A percentile compares a stretch with the other conserved stretches of the same genome.
Conservation (phyloP, 2,113 vertebrate genomes). For the Hepsetus odoe region DNA sequence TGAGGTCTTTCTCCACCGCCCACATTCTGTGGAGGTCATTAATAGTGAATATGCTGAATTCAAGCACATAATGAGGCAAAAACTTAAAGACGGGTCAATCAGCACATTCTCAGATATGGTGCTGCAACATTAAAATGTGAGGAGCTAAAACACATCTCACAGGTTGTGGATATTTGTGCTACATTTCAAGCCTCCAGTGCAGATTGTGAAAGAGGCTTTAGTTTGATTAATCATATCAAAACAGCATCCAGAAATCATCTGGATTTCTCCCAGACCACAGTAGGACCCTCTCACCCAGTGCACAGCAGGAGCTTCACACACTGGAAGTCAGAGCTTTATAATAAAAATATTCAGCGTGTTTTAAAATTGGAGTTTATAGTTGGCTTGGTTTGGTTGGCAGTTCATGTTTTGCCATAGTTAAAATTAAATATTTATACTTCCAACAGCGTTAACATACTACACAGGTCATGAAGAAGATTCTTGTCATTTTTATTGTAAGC, state of each 20-base stretch:
- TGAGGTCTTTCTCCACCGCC: slow-evolving; percentile 23
- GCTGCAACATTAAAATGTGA: slow-evolving; percentile 12
- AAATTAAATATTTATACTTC: too few relatives aligned
- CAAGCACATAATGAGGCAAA: slow-evolving; percentile 2
- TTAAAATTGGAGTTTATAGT: too few relatives aligned
- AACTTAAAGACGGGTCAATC: slow-evolving; percentile 6
- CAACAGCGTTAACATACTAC: too few relatives aligned
- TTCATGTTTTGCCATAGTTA: too few relatives aligned
- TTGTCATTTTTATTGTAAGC: too few relatives aligned
- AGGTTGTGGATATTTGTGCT: slow-evolving; percentile 41
- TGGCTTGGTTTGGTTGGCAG: too few relatives aligned
- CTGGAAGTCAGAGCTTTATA: too few relatives aligned
- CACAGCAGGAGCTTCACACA: too few relatives aligned
- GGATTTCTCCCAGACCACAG: too few relatives aligned
- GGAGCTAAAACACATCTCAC: slow-evolving; percentile 17
- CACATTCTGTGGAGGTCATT: slow-evolving; percentile 31
- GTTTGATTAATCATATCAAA: slow-evolving; percentile 41
- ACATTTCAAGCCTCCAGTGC: slow-evolving; percentile 34
- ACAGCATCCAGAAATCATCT: slow-evolving; percentile 26
- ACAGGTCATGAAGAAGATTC: too few relatives aligned
- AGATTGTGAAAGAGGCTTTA: slow-evolving; percentile 39
- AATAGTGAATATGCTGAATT: slow-evolving; percentile 15
- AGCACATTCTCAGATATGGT: slow-evolving; percentile 37
- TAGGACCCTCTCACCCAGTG: too few relatives aligned
- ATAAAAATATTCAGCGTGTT: too few relatives aligned